Base-by-base conservation (phyloP, 1,140 invertebrate species). In the Monochamus saltuarius region DNA sequence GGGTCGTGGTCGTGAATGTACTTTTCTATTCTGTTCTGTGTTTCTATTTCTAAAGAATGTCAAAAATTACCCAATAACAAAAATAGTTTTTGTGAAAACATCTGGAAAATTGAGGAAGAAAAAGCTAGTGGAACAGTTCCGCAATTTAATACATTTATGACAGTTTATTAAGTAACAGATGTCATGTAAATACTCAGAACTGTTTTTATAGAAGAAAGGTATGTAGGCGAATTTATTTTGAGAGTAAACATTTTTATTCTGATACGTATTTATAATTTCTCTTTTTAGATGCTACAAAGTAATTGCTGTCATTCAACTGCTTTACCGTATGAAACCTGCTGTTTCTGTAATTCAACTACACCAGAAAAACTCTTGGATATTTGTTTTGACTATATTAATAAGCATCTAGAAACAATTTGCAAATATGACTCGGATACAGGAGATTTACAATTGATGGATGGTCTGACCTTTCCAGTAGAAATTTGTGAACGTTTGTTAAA, bases 401-500 rank as follows among this genome's bases (percentile, higher is more conserved):
- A 84, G 62, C 78, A 87, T 74, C 65, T 86, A n/a, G 78, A 83
- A 47, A 82, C 83, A 9, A 82, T 89, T 55, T 84, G 84, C 43
- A 72, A 70, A 17, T 72, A 66, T 40, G 72, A 72, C 51, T 65
- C 70, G 40, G 56, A 62, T 50, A 77, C 75, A 4, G 73, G 77
- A 37, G 66, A 76, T 38, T 69, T 79, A 55, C 70, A 64, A 59
- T 75, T 83, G 35, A 78, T 73, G 57, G 75, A 79, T 65, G 84
- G 81, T 38, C 70, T 89, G 36, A 79, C 79, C 59, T 78, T 89
- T 40, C 89, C 87, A 7, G 83, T 81, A 64, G 88, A 87, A 76
- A 86, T 89, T 61, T 89, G 88, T 72, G 87, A 90, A 72, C 83
- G 80, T 73, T 77, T 91, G 13, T 76, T 92, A 4, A 75, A 84